Percentiles rank a stretch among this genome's conserved stretches.
Conservation (phyloP, 1,140 invertebrate species). For the Hyles vespertilio region DNA sequence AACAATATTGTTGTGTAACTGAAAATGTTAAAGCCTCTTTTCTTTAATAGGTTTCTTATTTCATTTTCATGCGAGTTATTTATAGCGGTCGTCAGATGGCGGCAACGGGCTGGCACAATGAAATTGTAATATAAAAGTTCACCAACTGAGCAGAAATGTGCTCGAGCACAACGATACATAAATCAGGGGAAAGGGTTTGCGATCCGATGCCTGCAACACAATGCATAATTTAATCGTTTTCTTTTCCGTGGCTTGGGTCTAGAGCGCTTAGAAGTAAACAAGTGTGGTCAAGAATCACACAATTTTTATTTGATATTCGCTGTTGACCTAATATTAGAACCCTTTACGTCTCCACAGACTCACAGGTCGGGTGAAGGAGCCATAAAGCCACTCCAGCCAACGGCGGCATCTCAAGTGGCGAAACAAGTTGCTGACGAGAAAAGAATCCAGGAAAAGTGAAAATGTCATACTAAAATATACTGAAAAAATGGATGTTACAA, state of each 20-base stretch:
- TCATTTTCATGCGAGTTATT: constrained; percentile 14
- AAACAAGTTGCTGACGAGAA: no score
- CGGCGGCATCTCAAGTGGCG: no score
- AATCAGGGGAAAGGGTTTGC: constrained; percentile 20
- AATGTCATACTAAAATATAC: no score
- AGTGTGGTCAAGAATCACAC: not conserved
- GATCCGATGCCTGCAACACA: constrained; percentile 6
- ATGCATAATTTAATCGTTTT: constrained; percentile 9
- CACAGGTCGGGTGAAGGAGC: no score
- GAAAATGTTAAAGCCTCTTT: no score
- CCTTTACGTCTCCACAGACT: no score
- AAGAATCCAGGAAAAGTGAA: no score
- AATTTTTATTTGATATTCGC: not conserved
- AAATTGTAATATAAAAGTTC: constrained; percentile 18
- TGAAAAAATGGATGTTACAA: no score
- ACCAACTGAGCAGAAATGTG: not conserved
- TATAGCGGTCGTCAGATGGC: constrained; percentile 23
- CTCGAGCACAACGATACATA: constrained; percentile 16
- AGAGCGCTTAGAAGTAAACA: not conserved
- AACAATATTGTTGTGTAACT: no score
- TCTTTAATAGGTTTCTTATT: not conserved
- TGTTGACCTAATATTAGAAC: not conserved
- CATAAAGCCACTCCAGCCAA: no score
- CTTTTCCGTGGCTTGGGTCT: not conserved
- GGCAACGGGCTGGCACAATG: constrained; percentile 17